Evolutionary conservation across 2,797 vertebrate species (phyloP).

Genomic region (Peromyscus nudipes): DNA sequence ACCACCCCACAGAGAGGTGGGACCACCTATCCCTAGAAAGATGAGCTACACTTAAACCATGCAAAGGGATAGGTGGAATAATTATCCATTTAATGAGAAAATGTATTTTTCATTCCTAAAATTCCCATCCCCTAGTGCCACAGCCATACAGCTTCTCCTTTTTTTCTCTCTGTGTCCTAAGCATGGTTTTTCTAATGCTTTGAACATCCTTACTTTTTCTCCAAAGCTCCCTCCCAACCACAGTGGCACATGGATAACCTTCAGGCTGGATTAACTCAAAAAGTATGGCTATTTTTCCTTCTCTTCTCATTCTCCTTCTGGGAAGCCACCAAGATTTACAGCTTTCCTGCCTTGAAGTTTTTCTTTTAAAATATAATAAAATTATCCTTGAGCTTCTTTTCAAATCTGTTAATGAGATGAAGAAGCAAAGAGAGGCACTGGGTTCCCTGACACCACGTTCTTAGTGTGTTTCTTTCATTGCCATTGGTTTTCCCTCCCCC

Average conservation of each 20-base stretch:
- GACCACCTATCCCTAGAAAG: neutral
- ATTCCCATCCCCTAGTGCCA: neutral
- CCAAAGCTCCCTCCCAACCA: neutral
- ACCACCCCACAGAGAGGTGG: neutral
- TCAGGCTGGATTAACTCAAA: neutral
- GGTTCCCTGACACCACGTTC: neutral
- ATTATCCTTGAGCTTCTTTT: neutral
- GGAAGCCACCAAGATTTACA: neutral
- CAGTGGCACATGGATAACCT: neutral
- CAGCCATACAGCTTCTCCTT: neutral
- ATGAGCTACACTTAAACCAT: neutral
- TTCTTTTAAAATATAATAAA: neutral
- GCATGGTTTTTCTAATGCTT: neutral
- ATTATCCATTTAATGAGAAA: neutral
- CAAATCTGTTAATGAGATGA: neutral
- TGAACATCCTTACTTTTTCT: neutral
- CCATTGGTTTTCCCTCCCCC: neutral
- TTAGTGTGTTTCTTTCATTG: neutral
- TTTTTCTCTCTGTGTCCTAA: neutral
- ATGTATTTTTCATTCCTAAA: neutral
- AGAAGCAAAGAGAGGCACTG: neutral
- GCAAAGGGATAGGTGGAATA: neutral
- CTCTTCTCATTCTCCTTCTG: neutral
- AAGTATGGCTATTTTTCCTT: neutral
- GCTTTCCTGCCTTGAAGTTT: neutral